Evolutionary conservation across 2,797 vertebrate genomes (phyloP).

Genomic region (Falco rusticolus): DNA sequence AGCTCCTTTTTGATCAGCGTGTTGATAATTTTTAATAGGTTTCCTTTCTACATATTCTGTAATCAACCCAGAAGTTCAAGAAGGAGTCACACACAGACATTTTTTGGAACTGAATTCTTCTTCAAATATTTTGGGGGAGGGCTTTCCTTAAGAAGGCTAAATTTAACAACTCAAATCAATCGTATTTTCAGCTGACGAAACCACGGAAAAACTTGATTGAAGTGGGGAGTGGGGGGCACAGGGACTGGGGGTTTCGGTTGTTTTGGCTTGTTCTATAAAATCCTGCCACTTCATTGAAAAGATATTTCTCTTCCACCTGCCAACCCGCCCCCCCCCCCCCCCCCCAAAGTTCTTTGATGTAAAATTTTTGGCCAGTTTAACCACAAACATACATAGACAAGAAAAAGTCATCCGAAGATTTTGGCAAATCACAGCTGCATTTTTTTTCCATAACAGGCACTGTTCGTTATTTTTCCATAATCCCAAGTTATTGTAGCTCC

Average conservation of each 20-base stretch:
- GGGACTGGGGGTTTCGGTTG: not conserved
- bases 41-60: not conserved
- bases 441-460: not conserved
- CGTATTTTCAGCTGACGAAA: not conserved
- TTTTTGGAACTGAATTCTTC: not conserved
- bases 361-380: not conserved
- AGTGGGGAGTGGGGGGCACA: accelerated
- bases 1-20: not conserved
- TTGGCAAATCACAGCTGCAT: not conserved
- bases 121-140: not conserved
- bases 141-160: not conserved
- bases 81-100: not conserved
- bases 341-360: not conserved
- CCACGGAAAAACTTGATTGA: not conserved
- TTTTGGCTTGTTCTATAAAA: not conserved
- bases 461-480: not conserved
- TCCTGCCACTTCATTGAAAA: not conserved
- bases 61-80: not conserved
- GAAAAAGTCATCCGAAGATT: not conserved
- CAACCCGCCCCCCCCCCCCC: not conserved
- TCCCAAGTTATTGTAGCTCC: not conserved
- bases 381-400: not conserved
- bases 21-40: not conserved
- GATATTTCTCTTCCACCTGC: not conserved
- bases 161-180: not conserved